These are phyloP conservation scores for Epsilonema sp. DNA, from an alignment of 2,888 invertebrate species.

Conservation along the genomic window DNA sequence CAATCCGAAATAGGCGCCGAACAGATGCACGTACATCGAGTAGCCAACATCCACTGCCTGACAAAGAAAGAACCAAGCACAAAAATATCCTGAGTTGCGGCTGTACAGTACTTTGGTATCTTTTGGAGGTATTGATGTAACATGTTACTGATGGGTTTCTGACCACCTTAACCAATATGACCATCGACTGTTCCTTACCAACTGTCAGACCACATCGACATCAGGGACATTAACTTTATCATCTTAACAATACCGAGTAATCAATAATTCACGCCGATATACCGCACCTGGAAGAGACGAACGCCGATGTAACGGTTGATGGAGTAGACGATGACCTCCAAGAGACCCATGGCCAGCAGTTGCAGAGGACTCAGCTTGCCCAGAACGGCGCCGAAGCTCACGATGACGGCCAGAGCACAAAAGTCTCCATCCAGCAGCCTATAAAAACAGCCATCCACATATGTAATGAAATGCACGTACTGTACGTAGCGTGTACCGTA, in stretches of 20 bases:
- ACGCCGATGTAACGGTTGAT: slow-evolving; percentile 26
- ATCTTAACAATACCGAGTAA: too few relatives aligned
- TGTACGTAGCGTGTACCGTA: too few relatives aligned
- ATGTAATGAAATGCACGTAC: too few relatives aligned
- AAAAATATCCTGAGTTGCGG: too few relatives aligned
- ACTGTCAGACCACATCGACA: too few relatives aligned
- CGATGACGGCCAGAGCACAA: slow-evolving; percentile 36
- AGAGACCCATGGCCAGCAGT: slow-evolving; percentile 32
- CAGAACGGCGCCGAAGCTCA: slow-evolving; percentile 36
- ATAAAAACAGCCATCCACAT: slow-evolving; percentile 10
- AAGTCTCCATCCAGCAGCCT: slow-evolving; percentile 34
- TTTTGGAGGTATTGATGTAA: too few relatives aligned
- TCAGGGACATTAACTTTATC: too few relatives aligned
- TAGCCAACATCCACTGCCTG: slow-evolving; percentile 81
- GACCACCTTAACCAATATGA: too few relatives aligned
- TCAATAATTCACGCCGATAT: too few relatives aligned
- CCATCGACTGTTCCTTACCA: too few relatives aligned
- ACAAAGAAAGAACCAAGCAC: slow-evolving; percentile 11
- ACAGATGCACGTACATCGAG: slow-evolving; percentile 78
- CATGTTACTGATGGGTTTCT: too few relatives aligned
- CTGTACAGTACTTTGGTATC: too few relatives aligned
- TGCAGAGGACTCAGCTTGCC: slow-evolving; percentile 36
- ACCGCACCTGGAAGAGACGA: slow-evolving; percentile 9
- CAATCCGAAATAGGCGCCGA: slow-evolving; percentile 86
- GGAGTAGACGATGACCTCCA: slow-evolving; percentile 32